Evolutionary conservation across 2,888 invertebrate species (phyloP).

Genomic region (Ormyrus rosae): DNA sequence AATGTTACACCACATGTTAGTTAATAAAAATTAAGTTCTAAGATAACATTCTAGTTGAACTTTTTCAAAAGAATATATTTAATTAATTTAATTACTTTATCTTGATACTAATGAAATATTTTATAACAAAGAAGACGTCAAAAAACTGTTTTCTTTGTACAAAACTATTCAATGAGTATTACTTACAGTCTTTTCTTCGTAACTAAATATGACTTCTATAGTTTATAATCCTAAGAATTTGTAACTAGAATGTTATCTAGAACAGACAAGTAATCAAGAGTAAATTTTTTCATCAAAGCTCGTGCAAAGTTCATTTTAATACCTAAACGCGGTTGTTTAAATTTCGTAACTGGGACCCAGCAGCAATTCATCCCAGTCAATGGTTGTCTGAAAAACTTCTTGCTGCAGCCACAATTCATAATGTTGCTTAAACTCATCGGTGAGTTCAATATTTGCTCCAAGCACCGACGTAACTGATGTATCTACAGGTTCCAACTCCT

Average conservation of each 20-base stretch:
- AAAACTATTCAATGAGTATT: too few species aligned
- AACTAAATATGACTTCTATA: too few species aligned
- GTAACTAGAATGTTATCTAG: background rate
- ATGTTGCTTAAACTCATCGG: constrained; percentile 93
- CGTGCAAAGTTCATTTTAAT: constrained; percentile 24
- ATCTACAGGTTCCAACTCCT: constrained; percentile 83
- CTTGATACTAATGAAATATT: background rate
- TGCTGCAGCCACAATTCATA: constrained; percentile 97
- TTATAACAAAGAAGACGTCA: too few species aligned
- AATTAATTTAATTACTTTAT: background rate
- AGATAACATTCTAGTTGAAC: background rate
- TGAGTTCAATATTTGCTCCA: constrained; percentile 87
- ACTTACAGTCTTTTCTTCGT: too few species aligned
- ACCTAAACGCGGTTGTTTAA: constrained; percentile 35
- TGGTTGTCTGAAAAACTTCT: constrained; percentile 93
- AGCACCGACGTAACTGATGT: constrained; percentile 89
- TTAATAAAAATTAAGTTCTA: background rate
- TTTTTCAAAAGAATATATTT: background rate
- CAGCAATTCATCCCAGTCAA: constrained; percentile 84
- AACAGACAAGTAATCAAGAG: background rate
- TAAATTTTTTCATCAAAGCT: constrained; percentile 42
- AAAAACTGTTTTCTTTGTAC: too few species aligned
- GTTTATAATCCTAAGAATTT: too few species aligned
- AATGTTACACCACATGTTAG: background rate
- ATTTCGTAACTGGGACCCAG: constrained; percentile 49